Conservation (phyloP, 2,113 vertebrate genomes). For the Neolamprologus hecqui region DNA sequence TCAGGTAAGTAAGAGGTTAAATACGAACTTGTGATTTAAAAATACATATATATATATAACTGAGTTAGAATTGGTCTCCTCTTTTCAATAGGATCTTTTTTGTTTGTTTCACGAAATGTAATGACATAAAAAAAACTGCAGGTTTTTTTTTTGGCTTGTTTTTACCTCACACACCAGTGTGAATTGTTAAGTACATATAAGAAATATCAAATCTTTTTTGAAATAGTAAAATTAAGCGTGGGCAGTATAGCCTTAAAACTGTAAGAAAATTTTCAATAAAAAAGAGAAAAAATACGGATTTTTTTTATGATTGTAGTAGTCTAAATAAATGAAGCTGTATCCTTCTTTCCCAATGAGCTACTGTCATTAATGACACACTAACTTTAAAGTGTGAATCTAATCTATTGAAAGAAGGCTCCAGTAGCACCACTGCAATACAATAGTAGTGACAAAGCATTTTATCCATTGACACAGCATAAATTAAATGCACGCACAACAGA, state of each 20-base stretch:
- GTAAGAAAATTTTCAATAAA: not conserved
- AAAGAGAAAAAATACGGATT: not conserved
- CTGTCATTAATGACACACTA: not conserved
- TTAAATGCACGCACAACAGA: not conserved
- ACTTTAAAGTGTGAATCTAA: not conserved
- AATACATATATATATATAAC: not conserved
- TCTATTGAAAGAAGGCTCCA: not conserved
- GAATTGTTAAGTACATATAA: not conserved
- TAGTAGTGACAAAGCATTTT: not conserved
- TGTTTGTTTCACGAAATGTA: not conserved
- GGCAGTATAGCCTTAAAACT: not conserved
- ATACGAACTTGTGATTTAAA: not conserved
- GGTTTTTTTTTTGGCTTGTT: not conserved
- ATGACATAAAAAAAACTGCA: not conserved
- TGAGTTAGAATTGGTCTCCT: not conserved
- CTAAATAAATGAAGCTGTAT: not conserved
- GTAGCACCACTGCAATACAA: not conserved
- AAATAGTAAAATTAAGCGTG: not conserved
- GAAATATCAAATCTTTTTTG: not conserved
- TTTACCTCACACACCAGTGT: not conserved
- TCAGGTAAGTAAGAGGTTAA: not conserved
- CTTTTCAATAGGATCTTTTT: not conserved
- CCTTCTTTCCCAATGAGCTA: not conserved
- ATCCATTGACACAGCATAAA: not conserved
- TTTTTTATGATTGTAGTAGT: rapidly evolving